Base-by-base conservation (phyloP, 2,797 vertebrate genomes). In the Vespertilio murinus region DNA sequence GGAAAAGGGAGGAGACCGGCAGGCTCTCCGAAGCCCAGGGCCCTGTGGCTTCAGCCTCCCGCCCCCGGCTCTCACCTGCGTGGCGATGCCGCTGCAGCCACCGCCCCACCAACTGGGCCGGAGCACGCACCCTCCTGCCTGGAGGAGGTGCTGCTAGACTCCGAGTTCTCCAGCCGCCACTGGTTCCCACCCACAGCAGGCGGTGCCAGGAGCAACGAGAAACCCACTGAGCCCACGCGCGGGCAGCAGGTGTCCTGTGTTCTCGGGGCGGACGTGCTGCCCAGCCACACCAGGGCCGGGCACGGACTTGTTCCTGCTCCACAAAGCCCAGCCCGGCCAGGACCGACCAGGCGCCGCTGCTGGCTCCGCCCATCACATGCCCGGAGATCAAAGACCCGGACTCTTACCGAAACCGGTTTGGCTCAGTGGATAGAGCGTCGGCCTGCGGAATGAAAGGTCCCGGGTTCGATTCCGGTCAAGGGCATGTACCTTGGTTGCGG, bases 221-320 rank as follows among this genome's bases (percentile, higher is more conserved):
- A 28, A 23, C 6, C 30, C 28, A 3, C 49, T 1, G 49, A 5
- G 11, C 42, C 52, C 1, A 1, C 0, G 18, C 0, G 18, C 0
- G 4, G 67, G 67, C 65, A 5, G 71, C 10, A 0, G 9, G 2
- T 7, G 45, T 23, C 42, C 40, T 30, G 20, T 0, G 28, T 12
- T 38, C 35, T 75, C 9, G 0, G n/a, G 40, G 59, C 40, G 33
- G 45, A 9, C 42, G 2, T 0, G 16, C 20, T 42, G 61, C 49
- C 49, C 16, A 1, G 2, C 54, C 42, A 23, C 12, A 35, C 33
- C 56, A 42, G 49, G 49, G 20, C 0, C 1, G 14, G 35, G 8
- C 12, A 3, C 0, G 0, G 28, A n/a, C 16, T 47, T 8, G 17
- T 10, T 88, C 25, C 59, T 18, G 49, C 10, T 38, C 3, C 5